phyloP scores from a whole-genome alignment of 2,797 vertebrate genomes.

The Emydoidea blandingii region DNA sequence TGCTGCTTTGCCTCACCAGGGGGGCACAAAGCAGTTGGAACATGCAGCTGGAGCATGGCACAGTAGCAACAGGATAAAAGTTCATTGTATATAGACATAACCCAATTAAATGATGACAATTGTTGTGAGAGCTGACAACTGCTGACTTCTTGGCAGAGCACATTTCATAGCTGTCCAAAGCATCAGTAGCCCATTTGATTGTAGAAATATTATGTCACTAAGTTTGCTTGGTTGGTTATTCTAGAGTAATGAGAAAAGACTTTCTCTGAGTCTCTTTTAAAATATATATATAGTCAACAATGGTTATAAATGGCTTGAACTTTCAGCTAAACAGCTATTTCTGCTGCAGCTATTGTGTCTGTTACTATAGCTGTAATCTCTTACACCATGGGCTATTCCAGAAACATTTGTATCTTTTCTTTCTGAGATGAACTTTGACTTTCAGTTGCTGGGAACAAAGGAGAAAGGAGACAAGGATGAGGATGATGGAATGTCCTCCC shows the following conservation, averaged over 20 bases:
- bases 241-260: not conserved
- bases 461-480: not conserved
- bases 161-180: not conserved
- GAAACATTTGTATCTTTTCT: not conserved
- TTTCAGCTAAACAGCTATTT: not conserved
- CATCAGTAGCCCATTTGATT: not conserved
- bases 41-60: rapidly evolving
- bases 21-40: not conserved
- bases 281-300: not conserved
- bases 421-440: not conserved
- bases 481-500: not conserved
- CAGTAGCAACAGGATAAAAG: rapidly evolving
- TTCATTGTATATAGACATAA: not conserved
- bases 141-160: not conserved
- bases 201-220: not conserved
- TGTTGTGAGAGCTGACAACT: rapidly evolving
- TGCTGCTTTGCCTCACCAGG: not conserved
- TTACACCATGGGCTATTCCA: not conserved
- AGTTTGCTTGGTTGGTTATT: not conserved
- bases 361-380: not conserved
- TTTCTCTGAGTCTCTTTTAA: not conserved
- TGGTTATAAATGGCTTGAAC: not conserved
- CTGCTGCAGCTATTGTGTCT: not conserved
- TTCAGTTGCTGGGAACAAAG: not conserved
- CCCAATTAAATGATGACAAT: not conserved